A percentile compares a stretch with the other conserved stretches of the same genome.
These are phyloP conservation scores for Tauraco erythrolophus DNA, from an alignment of 2,113 vertebrate genomes.

Conservation along the genomic window DNA sequence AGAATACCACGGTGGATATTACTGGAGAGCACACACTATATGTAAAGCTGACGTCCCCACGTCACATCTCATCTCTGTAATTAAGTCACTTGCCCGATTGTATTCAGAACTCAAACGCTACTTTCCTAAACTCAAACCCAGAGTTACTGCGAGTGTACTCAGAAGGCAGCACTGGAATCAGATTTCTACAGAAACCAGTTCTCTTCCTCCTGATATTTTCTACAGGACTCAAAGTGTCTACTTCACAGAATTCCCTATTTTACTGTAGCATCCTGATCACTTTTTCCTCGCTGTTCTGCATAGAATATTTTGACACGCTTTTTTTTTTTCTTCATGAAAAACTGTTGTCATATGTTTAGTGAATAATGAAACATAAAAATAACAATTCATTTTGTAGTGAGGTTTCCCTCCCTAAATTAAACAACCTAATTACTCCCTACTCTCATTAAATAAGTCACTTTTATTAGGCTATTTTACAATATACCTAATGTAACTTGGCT, in stretches of 20 bases:
- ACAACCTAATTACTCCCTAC: constrained; percentile 10
- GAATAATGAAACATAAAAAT: constrained; percentile 33
- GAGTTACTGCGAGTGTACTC: not conserved
- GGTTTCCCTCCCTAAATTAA: not conserved
- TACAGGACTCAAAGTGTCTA: not conserved
- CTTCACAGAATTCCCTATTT: not conserved
- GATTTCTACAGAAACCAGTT: not conserved
- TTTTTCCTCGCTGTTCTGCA: not conserved
- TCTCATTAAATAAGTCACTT: constrained; percentile 33
- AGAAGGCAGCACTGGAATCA: not conserved
- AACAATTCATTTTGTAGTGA: not conserved
- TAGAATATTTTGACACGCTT: not conserved
- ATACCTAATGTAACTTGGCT: not conserved
- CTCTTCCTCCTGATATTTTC: not conserved
- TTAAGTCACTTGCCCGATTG: not conserved
- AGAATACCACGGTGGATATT: fast-evolving
- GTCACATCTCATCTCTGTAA: not conserved
- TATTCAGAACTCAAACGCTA: not conserved
- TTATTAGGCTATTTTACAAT: constrained; percentile 35
- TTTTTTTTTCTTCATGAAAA: not conserved
- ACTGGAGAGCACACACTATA: not conserved
- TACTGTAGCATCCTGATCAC: not conserved
- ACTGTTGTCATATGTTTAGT: constrained; percentile 14
- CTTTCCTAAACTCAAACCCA: not conserved
- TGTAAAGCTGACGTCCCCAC: not conserved